Conservation (phyloP, 2,888 invertebrate genomes). For the Acronicta aceris region DNA sequence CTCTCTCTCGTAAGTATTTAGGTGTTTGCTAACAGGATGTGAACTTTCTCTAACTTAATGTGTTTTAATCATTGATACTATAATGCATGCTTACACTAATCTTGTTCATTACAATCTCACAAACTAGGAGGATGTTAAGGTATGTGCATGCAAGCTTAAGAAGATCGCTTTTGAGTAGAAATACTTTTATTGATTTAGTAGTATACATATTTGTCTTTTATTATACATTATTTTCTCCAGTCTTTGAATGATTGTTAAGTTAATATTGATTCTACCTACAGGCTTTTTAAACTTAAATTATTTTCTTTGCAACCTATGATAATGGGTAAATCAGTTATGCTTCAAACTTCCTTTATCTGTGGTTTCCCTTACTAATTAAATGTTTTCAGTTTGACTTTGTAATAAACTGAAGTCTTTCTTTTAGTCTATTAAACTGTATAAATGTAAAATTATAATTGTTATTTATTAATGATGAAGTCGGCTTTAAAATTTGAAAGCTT, state of each 20-base stretch:
- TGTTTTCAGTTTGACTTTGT: slow-evolving; percentile 21
- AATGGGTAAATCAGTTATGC: slow-evolving; percentile 18
- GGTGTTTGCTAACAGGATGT: slow-evolving; percentile 47
- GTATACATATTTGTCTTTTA: slow-evolving; percentile 6
- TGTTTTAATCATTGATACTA: slow-evolving; percentile 45
- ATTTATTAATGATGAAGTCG: background rate
- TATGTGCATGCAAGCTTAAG: slow-evolving; percentile 52
- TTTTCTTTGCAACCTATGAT: slow-evolving; percentile 14
- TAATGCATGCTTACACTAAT: slow-evolving; percentile 65
- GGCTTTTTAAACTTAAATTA: too few species aligned
- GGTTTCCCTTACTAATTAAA: slow-evolving; percentile 40
- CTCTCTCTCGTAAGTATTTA: slow-evolving; percentile 46
- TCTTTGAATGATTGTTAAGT: slow-evolving; percentile 15
- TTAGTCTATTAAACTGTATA: background rate
- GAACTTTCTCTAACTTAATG: slow-evolving; percentile 42
- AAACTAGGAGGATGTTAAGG: slow-evolving; percentile 54
- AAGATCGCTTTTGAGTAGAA: slow-evolving; percentile 33
- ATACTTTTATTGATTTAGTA: slow-evolving; percentile 3
- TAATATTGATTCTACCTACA: slow-evolving; percentile 16
- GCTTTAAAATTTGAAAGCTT: slow-evolving; percentile 14
- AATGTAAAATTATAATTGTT: background rate
- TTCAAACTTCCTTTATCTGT: slow-evolving; percentile 28
- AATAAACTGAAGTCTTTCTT: background rate
- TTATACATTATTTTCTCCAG: slow-evolving; percentile 40
- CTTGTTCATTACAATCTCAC: slow-evolving; percentile 51